A percentile compares a stretch with the other conserved stretches of the same genome.
Evolutionary conservation across 2,888 invertebrate genomes (phyloP).

Genomic region (Drosophila tanythrix): DNA sequence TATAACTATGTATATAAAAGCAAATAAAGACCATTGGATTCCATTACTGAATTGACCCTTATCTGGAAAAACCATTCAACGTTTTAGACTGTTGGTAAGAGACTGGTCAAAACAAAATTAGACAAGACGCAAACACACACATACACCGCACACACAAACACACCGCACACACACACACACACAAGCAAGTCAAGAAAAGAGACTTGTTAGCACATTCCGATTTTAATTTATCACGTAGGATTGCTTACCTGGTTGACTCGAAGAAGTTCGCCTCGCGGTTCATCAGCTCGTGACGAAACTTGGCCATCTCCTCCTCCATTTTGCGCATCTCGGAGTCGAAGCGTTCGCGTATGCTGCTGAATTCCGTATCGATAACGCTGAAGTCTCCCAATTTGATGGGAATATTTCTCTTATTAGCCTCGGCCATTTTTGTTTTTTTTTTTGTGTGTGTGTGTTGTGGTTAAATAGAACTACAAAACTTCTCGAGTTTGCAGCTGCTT

Average conservation of each 20-base stretch:
- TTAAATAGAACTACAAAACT: slow-evolving; percentile 40
- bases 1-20: neutral
- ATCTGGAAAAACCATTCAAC: slow-evolving; percentile 11
- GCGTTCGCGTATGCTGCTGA: slow-evolving; percentile 96
- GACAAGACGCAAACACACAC: slow-evolving; percentile 4
- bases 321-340: slow-evolving; percentile 99
- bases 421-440: slow-evolving; percentile 88
- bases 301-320: slow-evolving; percentile 99
- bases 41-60: slow-evolving; percentile 4
- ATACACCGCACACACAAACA: neutral
- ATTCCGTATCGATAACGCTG: slow-evolving; percentile 98
- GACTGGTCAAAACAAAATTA: slow-evolving; percentile 1
- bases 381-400: slow-evolving; percentile 97
- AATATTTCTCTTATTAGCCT: slow-evolving; percentile 94
- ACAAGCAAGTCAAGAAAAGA: neutral
- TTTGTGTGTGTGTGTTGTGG: slow-evolving; percentile 32
- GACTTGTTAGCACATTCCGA: slow-evolving; percentile 4
- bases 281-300: slow-evolving; percentile 96
- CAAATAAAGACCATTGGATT: neutral
- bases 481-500: slow-evolving; percentile 38
- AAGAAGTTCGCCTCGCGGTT: slow-evolving; percentile 97
- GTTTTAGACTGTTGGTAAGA: neutral
- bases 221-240: neutral
- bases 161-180: neutral
- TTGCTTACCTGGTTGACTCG: slow-evolving; percentile 91